phyloP scores from a whole-genome alignment of 1,140 invertebrate species.

The Pachyrhynchus sulphureomaculatus region DNA sequence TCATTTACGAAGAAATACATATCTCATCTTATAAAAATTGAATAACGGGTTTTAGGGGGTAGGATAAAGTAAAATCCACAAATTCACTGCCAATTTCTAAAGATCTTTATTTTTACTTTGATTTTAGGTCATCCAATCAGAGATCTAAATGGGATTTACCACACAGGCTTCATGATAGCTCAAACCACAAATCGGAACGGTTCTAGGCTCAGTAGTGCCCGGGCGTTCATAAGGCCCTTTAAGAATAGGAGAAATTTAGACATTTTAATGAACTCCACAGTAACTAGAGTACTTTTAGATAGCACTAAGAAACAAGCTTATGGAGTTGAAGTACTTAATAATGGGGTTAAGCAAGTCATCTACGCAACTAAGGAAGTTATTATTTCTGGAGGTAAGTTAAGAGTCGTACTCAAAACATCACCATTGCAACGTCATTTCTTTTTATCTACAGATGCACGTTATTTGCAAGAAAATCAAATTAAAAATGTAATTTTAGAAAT shows the following conservation, averaged over 20 bases:
- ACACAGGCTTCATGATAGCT: constrained; percentile 79
- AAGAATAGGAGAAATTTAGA: constrained; percentile 72
- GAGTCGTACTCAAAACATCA: neutral
- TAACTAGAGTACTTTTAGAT: constrained; percentile 72
- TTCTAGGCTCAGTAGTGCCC: constrained; percentile 75
- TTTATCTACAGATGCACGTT: neutral
- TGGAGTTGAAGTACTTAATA: constrained; percentile 66
- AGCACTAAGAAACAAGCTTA: constrained; percentile 64
- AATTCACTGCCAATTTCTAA: no score
- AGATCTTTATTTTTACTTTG: neutral
- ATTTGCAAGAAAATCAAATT: no score
- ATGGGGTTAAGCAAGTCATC: constrained; percentile 59
- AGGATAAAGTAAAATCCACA: no score
- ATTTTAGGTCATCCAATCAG: constrained; percentile 70
- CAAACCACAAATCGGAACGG: constrained; percentile 89
- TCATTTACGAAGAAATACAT: no score
- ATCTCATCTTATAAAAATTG: no score
- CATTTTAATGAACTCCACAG: constrained; percentile 75
- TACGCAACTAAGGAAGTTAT: constrained; percentile 68
- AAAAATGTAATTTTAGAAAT: no score
- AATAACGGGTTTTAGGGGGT: no score
- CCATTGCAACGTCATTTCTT: neutral
- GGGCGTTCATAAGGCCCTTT: constrained; percentile 82
- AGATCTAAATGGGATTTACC: constrained; percentile 81
- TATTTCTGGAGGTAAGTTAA: constrained; percentile 57